These are phyloP conservation scores for Halcyon chelicuti DNA, from an alignment of 2,797 vertebrate genomes.

Conservation along the genomic window DNA sequence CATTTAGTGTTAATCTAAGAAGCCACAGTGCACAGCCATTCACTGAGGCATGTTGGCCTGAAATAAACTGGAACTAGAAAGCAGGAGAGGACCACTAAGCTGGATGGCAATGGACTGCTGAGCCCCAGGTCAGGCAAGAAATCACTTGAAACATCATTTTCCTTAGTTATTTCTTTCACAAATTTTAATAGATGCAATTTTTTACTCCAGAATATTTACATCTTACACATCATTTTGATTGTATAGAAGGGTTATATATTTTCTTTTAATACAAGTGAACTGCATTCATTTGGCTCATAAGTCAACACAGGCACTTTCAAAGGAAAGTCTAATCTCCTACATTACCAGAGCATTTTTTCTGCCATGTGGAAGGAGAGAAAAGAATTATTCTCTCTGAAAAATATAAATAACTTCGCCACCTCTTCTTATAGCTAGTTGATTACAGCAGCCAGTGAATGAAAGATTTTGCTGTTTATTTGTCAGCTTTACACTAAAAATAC, in stretches of 20 bases:
- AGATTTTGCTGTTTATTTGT: background rate
- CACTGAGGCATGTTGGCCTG: background rate
- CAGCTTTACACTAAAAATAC: background rate
- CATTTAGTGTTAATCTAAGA: background rate
- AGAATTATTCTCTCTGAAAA: slow-evolving; percentile 9
- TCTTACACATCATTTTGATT: background rate
- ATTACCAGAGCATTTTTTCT: slow-evolving; percentile 14
- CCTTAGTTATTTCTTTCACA: background rate
- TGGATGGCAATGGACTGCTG: background rate
- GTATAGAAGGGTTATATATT: background rate
- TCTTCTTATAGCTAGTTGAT: slow-evolving; percentile 38
- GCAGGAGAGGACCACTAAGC: background rate
- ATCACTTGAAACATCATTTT: background rate
- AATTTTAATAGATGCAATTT: slow-evolving; percentile 9
- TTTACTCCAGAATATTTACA: slow-evolving; percentile 4
- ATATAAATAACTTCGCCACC: slow-evolving; percentile 40
- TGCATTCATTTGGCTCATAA: background rate
- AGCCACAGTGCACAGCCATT: background rate
- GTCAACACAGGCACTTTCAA: background rate
- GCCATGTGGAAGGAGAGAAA: background rate
- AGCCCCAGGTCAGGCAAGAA: background rate
- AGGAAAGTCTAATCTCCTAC: slow-evolving; percentile 3
- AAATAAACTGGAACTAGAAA: background rate
- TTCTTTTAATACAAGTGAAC: background rate
- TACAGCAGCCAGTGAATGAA: background rate